Conservation (phyloP, 2,113 vertebrate species). For the Mugil cephalus region DNA sequence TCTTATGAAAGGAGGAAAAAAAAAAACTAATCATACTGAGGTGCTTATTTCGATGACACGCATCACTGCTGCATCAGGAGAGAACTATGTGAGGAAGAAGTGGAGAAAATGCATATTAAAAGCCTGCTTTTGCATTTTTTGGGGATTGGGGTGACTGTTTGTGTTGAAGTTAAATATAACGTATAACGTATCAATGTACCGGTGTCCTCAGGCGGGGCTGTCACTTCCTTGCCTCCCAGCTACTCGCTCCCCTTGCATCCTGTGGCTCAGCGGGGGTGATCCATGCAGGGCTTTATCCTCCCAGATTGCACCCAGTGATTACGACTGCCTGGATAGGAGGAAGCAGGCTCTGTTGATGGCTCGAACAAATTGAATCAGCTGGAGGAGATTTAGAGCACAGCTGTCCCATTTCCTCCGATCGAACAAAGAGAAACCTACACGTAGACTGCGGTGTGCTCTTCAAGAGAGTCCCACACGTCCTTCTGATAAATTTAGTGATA, state of each 20-base stretch:
- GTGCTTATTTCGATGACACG: conserved; percentile 23
- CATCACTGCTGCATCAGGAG: background rate
- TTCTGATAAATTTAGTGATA: too few species aligned
- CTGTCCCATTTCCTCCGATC: conserved; percentile 76
- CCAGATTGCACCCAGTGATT: conserved; percentile 82
- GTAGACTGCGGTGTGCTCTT: too few species aligned
- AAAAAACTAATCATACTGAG: background rate
- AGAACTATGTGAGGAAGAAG: conserved; percentile 14
- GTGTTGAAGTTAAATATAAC: background rate
- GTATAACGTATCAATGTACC: conserved; percentile 9
- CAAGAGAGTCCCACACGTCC: too few species aligned
- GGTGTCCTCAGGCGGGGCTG: conserved; percentile 40
- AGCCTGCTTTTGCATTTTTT: conserved; percentile 15
- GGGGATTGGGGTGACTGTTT: too few species aligned
- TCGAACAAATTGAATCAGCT: conserved; percentile 84
- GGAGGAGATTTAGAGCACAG: conserved; percentile 82
- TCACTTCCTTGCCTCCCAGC: conserved; percentile 35
- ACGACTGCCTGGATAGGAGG: conserved; percentile 69
- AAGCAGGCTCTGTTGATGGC: conserved; percentile 72
- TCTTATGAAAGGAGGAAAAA: background rate
- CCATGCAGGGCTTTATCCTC: conserved; percentile 76
- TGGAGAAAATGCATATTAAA: background rate
- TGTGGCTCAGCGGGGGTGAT: conserved; percentile 69
- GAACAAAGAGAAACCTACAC: conserved; percentile 39
- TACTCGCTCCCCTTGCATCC: conserved; percentile 42